phyloP scores from a whole-genome alignment of 2,113 vertebrate species.

The Paramormyrops kingsleyae region DNA sequence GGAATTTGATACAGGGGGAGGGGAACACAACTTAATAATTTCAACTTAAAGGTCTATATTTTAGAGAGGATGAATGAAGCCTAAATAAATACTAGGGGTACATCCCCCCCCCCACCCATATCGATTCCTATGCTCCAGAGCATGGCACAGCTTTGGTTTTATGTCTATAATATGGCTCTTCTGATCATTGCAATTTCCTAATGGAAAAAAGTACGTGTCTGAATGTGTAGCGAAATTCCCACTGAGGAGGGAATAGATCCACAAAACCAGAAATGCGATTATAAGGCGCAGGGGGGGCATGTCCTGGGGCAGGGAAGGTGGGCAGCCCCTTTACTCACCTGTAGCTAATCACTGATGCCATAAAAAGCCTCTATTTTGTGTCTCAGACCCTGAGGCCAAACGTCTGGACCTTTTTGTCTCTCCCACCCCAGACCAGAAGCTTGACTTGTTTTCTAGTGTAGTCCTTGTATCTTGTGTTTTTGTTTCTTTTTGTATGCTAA shows the following conservation, averaged over 20 bases:
- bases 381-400: not conserved
- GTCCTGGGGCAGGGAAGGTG: not conserved
- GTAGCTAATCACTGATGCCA: not conserved
- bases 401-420: not conserved
- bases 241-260: not conserved
- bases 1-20: not conserved
- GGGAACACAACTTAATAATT: not conserved
- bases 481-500: not conserved
- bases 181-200: not conserved
- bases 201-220: not conserved
- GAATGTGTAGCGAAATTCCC: not conserved
- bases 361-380: not conserved
- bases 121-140: not conserved
- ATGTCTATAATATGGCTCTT: not conserved
- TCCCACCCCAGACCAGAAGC: not conserved
- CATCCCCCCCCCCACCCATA: not conserved
- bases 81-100: not conserved
- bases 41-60: not conserved
- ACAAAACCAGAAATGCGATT: not conserved
- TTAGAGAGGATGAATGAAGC: not conserved
- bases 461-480: not conserved
- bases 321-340: not conserved
- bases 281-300: not conserved
- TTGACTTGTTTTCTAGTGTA: not conserved
- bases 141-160: not conserved